phyloP scores from a whole-genome alignment of 1,140 invertebrate genomes.

The Rhopalosiphum maidis region DNA sequence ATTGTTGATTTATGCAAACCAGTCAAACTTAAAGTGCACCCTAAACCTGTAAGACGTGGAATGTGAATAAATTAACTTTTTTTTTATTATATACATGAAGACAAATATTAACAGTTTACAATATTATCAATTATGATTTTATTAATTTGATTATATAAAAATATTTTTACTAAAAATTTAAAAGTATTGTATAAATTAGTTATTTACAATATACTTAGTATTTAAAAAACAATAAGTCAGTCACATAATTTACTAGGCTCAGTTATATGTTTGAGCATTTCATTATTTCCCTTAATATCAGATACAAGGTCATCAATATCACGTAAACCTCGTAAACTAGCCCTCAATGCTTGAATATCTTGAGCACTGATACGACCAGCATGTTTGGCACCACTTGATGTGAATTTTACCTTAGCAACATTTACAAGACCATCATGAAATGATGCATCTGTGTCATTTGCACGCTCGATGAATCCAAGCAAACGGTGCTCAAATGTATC shows the following conservation, averaged over 20 bases:
- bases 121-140: neutral
- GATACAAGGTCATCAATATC: constrained; percentile 50
- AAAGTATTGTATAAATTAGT: neutral
- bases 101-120: neutral
- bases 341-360: constrained; percentile 55
- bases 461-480: constrained; percentile 61
- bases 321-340: constrained; percentile 54
- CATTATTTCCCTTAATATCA: constrained; percentile 49
- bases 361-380: constrained; percentile 58
- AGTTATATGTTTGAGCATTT: constrained; percentile 53
- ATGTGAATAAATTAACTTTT: constrained; percentile 66
- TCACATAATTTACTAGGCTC: constrained; percentile 45
- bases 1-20: constrained; percentile 87
- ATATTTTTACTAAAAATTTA: neutral
- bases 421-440: constrained; percentile 61
- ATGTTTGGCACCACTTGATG: constrained; percentile 57
- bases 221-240: constrained; percentile 5
- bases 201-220: constrained; percentile 21
- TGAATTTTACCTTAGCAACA: constrained; percentile 58
- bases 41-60: constrained; percentile 85
- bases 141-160: neutral
- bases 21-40: constrained; percentile 85
- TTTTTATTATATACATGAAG: neutral
- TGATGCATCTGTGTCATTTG: constrained; percentile 59
- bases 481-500: constrained; percentile 66